These are phyloP conservation scores for Halichoeres trimaculatus DNA, from an alignment of 2,113 vertebrate species.

Conservation along the genomic window DNA sequence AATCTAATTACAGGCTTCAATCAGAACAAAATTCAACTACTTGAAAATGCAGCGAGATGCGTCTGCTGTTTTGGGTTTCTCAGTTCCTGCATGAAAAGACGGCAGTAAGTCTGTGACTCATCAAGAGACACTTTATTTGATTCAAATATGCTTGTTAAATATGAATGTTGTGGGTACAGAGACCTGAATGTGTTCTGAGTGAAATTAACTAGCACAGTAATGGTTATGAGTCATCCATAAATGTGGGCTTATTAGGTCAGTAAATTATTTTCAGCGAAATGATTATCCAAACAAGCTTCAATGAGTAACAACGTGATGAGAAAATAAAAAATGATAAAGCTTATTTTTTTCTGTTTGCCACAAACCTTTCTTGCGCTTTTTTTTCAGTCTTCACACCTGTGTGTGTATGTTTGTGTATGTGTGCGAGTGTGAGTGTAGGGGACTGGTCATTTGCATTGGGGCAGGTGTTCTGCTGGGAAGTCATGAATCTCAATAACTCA, in stretches of 20 bases:
- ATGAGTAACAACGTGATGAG: slow-evolving; percentile 32
- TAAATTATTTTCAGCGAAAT: slow-evolving; percentile 35
- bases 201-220: slow-evolving; percentile 43
- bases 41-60: neutral
- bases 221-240: slow-evolving; percentile 31
- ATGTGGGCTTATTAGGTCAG: slow-evolving; percentile 20
- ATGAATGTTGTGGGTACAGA: slow-evolving; percentile 7
- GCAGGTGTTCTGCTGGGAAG: slow-evolving; percentile 55
- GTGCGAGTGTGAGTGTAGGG: neutral
- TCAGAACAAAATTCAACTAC: slow-evolving; percentile 7
- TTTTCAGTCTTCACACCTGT: neutral
- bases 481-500: slow-evolving; percentile 67
- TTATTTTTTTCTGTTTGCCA: slow-evolving; percentile 11
- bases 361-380: neutral
- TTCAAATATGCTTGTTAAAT: slow-evolving; percentile 18
- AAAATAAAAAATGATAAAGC: slow-evolving; percentile 21
- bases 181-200: slow-evolving; percentile 2
- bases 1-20: too few species aligned
- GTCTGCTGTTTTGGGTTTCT: neutral
- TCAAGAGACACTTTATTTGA: slow-evolving; percentile 22
- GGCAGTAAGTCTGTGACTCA: slow-evolving; percentile 44
- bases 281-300: slow-evolving; percentile 30
- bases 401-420: neutral
- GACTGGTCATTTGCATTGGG: slow-evolving; percentile 38
- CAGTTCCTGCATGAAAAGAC: neutral